A percentile compares a stretch with the other conserved stretches of the same genome.
Conservation (phyloP, 2,888 invertebrate genomes). For the Ptychoptera contaminata region DNA sequence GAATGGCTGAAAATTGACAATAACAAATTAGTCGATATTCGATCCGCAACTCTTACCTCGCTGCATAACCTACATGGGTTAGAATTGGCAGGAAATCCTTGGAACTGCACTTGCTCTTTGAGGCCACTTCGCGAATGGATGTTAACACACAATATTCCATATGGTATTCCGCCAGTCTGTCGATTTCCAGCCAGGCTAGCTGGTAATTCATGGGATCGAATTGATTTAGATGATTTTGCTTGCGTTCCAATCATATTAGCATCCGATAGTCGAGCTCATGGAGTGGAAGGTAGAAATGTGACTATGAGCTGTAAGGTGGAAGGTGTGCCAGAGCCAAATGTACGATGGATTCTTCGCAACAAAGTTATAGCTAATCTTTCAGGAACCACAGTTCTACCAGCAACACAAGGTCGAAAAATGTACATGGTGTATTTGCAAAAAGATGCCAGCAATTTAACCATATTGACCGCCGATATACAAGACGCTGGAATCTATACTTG, state of each 20-base stretch:
- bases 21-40: conserved; percentile 51
- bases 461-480: conserved; percentile 53
- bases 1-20: conserved; percentile 65
- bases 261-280: conserved; percentile 40
- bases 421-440: conserved; percentile 50
- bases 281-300: conserved; percentile 54
- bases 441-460: conserved; percentile 55
- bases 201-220: conserved; percentile 54
- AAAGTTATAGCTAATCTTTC: conserved; percentile 50
- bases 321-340: conserved; percentile 55
- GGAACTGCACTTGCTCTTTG: conserved; percentile 67
- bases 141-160: conserved; percentile 59
- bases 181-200: conserved; percentile 45
- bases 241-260: conserved; percentile 57
- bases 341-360: conserved; percentile 56
- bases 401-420: conserved; percentile 38
- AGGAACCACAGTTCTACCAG: conserved; percentile 23
- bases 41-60: conserved; percentile 48
- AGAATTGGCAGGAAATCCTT: conserved; percentile 62
- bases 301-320: conserved; percentile 55
- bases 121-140: conserved; percentile 66
- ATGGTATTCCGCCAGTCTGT: conserved; percentile 54
- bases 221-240: conserved; percentile 65
- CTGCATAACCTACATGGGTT: conserved; percentile 55
- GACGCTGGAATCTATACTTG: conserved; percentile 66